phyloP scores from a whole-genome alignment of 37 sponge, comb jelly and placozoan genomes.

The Geodia barretti region DNA sequence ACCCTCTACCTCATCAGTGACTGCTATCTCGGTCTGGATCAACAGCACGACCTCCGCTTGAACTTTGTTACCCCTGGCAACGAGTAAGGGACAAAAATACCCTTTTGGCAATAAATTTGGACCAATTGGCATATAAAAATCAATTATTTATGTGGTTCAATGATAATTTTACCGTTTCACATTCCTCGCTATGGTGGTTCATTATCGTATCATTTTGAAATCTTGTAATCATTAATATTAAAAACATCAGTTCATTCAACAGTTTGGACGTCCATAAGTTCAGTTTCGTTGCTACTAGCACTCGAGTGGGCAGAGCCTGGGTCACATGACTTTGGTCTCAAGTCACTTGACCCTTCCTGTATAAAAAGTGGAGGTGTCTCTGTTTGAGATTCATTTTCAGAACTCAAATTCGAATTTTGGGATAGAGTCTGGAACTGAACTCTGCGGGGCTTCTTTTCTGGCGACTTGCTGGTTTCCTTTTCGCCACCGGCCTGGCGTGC shows the following conservation, averaged over 20 bases:
- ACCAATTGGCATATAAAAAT: too few species aligned
- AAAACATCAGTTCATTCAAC: not conserved
- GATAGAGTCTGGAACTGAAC: not conserved
- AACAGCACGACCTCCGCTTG: constrained; percentile 73
- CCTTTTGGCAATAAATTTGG: too few species aligned
- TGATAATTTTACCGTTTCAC: not conserved
- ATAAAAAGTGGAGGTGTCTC: too few species aligned
- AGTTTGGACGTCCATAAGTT: not conserved
- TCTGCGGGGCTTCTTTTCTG: not conserved
- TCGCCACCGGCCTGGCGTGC: not conserved
- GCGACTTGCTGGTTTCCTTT: not conserved
- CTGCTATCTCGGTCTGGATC: constrained; percentile 93
- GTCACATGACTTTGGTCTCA: not conserved
- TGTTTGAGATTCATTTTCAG: too few species aligned
- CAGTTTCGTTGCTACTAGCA: not conserved
- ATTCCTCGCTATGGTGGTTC: too few species aligned
- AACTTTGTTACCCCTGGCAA: too few species aligned
- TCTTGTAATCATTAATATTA: not conserved
- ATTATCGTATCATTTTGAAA: not conserved
- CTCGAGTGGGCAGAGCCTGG: not conserved
- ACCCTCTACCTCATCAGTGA: constrained; percentile 90
- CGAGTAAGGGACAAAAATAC: too few species aligned
- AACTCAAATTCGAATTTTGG: too few species aligned
- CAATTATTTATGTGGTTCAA: too few species aligned
- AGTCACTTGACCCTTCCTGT: not conserved